Evolutionary conservation across 2,113 vertebrate species (phyloP).

Genomic region (Tauraco erythrolophus): DNA sequence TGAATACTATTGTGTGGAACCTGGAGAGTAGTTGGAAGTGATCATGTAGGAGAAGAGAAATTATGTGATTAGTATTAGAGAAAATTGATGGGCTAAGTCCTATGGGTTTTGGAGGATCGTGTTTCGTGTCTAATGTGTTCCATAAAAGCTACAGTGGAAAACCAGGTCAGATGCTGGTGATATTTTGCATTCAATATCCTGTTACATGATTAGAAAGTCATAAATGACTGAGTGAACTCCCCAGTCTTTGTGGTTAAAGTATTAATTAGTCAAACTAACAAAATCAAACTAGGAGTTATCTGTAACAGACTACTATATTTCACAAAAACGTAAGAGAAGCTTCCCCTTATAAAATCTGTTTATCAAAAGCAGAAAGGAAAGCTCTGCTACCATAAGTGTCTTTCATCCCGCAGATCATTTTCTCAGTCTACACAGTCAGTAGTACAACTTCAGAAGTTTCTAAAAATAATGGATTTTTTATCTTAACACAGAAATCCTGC

Average conservation of each 20-base stretch:
- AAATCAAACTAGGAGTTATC: background rate
- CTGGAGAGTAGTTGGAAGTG: background rate
- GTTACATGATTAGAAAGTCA: background rate
- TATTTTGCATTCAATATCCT: background rate
- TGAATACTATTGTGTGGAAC: background rate
- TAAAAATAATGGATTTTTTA: constrained; percentile 15
- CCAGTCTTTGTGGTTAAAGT: background rate
- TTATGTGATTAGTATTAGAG: background rate
- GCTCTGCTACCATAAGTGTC: background rate
- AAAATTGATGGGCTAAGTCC: background rate
- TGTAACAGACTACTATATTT: background rate
- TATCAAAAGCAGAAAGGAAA: background rate
- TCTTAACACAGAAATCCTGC: background rate
- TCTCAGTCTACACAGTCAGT: background rate
- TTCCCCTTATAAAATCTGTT: background rate
- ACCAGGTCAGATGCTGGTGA: background rate
- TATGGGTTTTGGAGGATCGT: background rate
- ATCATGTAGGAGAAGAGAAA: background rate
- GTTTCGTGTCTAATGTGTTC: constrained; percentile 23
- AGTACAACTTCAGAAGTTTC: background rate
- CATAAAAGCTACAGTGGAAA: constrained; percentile 10
- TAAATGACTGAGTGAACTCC: background rate
- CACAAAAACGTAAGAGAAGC: background rate
- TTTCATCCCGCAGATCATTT: background rate
- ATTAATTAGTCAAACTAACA: background rate